These are phyloP conservation scores for Nymphalis polychloros DNA, from an alignment of 2,888 invertebrate genomes.

Conservation along the genomic window DNA sequence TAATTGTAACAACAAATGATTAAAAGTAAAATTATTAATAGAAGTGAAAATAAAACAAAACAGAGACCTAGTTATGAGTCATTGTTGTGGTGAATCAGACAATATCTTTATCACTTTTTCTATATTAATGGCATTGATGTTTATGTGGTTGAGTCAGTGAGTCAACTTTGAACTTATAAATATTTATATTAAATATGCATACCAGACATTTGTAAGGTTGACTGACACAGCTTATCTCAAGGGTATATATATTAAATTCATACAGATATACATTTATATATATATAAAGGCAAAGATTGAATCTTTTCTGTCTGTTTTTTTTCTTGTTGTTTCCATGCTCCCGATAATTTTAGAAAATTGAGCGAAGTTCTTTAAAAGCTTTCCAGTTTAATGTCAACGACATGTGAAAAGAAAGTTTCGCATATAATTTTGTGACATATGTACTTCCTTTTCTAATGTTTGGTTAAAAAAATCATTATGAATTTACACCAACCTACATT, in stretches of 20 bases:
- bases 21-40: neutral
- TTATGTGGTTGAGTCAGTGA: conserved; percentile 20
- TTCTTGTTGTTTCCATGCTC: too few relatives aligned
- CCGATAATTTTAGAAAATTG: too few relatives aligned
- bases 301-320: too few relatives aligned
- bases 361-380: too few relatives aligned
- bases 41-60: conserved; percentile 4
- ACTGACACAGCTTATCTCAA: conserved; percentile 24
- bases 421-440: too few relatives aligned
- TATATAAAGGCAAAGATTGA: too few relatives aligned
- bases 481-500: too few relatives aligned
- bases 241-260: conserved; percentile 17
- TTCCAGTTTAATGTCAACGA: too few relatives aligned
- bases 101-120: conserved; percentile 23
- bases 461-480: too few relatives aligned
- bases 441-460: too few relatives aligned
- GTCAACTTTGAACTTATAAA: conserved; percentile 28
- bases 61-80: conserved; percentile 26
- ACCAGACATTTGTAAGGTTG: conserved; percentile 14
- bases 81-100: conserved; percentile 31
- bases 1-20: neutral
- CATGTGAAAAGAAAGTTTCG: too few relatives aligned
- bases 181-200: conserved; percentile 28
- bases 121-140: conserved; percentile 25
- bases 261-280: conserved; percentile 4